phyloP scores from a whole-genome alignment of 1,140 invertebrate genomes.

The Ceratina calcarata region DNA sequence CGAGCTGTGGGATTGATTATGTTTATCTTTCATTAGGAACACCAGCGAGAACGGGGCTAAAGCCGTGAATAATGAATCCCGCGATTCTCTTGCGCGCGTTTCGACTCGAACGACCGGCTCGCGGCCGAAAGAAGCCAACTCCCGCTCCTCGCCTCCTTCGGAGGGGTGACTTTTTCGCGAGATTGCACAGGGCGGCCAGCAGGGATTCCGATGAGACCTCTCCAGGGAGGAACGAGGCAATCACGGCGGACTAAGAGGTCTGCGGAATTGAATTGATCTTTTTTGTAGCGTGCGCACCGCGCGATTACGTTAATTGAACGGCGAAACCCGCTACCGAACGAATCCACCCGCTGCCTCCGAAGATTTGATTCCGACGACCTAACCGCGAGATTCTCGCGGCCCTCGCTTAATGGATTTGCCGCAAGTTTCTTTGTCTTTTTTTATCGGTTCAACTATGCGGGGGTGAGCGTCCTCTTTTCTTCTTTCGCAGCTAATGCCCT shows the following conservation, averaged over 20 bases:
- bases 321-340: neutral
- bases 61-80: conserved; percentile 75
- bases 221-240: conserved; percentile 17
- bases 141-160: neutral
- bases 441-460: neutral
- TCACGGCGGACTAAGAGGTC: conserved; percentile 6
- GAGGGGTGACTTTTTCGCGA: conserved; percentile 18
- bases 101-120: neutral
- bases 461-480: neutral
- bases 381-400: neutral
- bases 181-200: neutral
- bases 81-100: conserved; percentile 62
- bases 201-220: conserved; percentile 8
- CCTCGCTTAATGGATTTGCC: neutral
- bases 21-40: conserved; percentile 80
- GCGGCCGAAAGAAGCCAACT: neutral
- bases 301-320: conserved; percentile 45
- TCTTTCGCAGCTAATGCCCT: no score
- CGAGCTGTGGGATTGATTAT: conserved; percentile 74
- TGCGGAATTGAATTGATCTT: conserved; percentile 37
- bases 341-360: neutral
- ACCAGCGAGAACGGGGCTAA: conserved; percentile 53
- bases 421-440: neutral
- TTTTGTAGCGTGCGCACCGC: conserved; percentile 8
- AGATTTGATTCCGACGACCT: conserved; percentile 11